Percentiles rank a stretch among this genome's conserved stretches.
These are phyloP conservation scores for Chrysomela aeneicollis DNA, from an alignment of 2,888 invertebrate genomes.

Conservation along the genomic window DNA sequence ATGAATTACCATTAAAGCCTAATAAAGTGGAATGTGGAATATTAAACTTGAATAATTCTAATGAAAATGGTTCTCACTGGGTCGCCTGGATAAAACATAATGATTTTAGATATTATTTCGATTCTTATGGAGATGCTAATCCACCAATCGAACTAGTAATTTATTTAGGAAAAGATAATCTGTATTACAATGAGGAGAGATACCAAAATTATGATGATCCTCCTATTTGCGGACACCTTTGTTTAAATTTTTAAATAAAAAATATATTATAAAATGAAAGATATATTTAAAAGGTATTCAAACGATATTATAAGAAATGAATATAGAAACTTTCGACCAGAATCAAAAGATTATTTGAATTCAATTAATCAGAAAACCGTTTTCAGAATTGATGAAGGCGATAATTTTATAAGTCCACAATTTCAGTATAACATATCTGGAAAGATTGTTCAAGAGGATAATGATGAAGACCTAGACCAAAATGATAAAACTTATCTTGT, in stretches of 20 bases:
- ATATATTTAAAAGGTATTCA: no score
- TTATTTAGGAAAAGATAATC: constrained; percentile 23
- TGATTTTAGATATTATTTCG: constrained; percentile 13
- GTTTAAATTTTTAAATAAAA: constrained; percentile 11
- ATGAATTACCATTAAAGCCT: constrained; percentile 17
- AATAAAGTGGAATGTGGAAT: constrained; percentile 16
- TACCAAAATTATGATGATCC: constrained; percentile 19
- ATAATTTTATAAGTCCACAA: constrained; percentile 1
- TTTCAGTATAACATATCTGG: not conserved
- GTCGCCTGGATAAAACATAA: constrained; percentile 17
- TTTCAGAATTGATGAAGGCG: constrained; percentile 14
- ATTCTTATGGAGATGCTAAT: constrained; percentile 15
- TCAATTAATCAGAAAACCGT: no score
- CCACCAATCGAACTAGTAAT: constrained; percentile 21
- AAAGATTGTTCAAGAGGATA: constrained; percentile 12
- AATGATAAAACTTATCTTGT: no score
- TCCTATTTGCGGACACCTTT: constrained; percentile 12
- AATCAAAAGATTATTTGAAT: no score
- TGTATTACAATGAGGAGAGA: constrained; percentile 21
- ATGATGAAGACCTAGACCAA: not conserved
- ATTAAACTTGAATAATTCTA: constrained; percentile 20
- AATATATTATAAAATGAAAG: constrained; percentile 13
- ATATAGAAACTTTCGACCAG: no score
- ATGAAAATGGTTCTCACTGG: constrained; percentile 26
- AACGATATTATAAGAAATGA: no score